Conservation (phyloP, 2,113 vertebrate genomes). For the Mobula birostris region DNA sequence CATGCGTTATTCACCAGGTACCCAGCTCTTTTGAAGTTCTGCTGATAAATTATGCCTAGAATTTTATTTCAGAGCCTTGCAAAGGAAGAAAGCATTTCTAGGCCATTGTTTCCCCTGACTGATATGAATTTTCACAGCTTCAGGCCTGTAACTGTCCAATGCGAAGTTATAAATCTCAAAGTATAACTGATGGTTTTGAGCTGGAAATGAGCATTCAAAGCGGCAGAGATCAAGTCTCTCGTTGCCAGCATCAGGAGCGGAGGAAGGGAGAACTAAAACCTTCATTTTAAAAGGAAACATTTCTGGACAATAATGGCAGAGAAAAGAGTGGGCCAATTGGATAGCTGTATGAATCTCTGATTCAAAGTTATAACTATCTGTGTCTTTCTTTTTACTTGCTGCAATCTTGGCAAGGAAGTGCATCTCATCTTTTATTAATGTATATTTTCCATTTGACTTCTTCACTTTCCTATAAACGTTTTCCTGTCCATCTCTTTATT, state of each 20-base stretch:
- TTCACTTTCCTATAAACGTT: neutral
- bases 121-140: neutral
- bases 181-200: neutral
- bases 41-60: neutral
- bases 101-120: neutral
- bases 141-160: neutral
- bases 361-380: neutral
- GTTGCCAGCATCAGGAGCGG: neutral
- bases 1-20: slow-evolving; percentile 87
- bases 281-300: neutral
- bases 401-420: neutral
- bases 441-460: neutral
- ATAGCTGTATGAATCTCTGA: neutral
- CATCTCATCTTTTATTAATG: neutral
- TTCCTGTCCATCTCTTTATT: neutral
- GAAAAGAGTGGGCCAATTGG: neutral
- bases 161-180: neutral
- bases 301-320: neutral
- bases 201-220: neutral
- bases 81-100: neutral
- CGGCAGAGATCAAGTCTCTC: neutral
- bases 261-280: neutral
- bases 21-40: neutral
- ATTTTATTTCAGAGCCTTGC: neutral
- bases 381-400: neutral